Percentiles rank a stretch among this genome's conserved stretches.
Conservation (phyloP, 2,797 vertebrate genomes). For the Chelonia mydas region DNA sequence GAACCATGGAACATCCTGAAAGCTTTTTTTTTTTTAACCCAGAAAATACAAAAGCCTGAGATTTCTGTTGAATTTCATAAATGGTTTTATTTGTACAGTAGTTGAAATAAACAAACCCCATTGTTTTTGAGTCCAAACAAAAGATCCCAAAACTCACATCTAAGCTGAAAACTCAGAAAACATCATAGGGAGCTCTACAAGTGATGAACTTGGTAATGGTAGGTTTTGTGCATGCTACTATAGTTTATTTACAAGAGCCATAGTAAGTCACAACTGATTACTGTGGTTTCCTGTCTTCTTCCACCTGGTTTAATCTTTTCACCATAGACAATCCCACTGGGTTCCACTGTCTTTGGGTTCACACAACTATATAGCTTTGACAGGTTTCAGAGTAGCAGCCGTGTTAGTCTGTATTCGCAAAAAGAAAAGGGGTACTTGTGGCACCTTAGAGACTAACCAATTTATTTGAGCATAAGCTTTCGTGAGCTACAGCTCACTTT, state of each 20-base stretch:
- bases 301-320: not conserved
- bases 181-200: not conserved
- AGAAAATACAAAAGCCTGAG: not conserved
- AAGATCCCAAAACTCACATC: not conserved
- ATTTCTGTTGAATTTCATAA: not conserved
- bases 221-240: no score
- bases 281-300: not conserved
- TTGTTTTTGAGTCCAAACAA: not conserved
- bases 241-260: not conserved
- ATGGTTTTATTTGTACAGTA: fast-evolving
- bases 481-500: no score
- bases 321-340: not conserved
- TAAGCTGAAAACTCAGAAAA: not conserved
- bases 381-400: no score
- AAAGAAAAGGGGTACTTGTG: no score
- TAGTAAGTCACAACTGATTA: not conserved
- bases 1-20: not conserved
- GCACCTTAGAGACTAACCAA: no score
- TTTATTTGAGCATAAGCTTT: no score
- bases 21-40: not conserved
- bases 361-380: not conserved
- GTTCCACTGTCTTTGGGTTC: not conserved
- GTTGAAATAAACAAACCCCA: not conserved
- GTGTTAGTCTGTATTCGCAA: no score
- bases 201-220: not conserved